Conservation (phyloP, 1,140 invertebrate species). For the Medauroidea extradentata region DNA sequence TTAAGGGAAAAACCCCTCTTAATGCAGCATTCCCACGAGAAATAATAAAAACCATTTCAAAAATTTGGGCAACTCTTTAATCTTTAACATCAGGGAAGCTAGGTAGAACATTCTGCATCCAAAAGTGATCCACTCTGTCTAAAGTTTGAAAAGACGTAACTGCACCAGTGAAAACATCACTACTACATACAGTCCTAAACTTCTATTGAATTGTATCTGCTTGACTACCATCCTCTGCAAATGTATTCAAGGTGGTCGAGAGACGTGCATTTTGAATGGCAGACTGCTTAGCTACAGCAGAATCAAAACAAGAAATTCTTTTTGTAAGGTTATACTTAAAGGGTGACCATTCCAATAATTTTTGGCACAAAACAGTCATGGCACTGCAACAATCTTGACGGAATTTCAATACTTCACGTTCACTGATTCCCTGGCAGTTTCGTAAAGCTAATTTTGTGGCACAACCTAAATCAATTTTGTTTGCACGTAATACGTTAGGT, state of each 20-base stretch:
- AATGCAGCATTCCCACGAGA: constrained; percentile 19
- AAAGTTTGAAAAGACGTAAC: neutral
- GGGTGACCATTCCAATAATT: too few species aligned
- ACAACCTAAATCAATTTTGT: too few species aligned
- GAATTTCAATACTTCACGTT: too few species aligned
- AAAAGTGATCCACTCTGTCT: constrained; percentile 19
- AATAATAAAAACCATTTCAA: constrained; percentile 18
- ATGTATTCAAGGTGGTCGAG: constrained; percentile 10
- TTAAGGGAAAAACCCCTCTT: constrained; percentile 19
- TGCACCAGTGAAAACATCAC: neutral
- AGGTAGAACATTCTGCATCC: constrained; percentile 6
- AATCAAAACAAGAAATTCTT: too few species aligned
- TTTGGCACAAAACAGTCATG: too few species aligned
- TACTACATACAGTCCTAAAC: constrained; percentile 6
- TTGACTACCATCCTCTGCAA: constrained; percentile 10
- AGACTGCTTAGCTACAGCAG: too few species aligned
- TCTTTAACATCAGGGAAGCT: constrained; percentile 1
- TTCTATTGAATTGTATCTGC: constrained; percentile 15
- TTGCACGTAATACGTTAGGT: too few species aligned
- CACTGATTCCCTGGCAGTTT: too few species aligned
- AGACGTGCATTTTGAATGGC: constrained; percentile 3
- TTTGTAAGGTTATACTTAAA: too few species aligned
- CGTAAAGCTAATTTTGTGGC: too few species aligned
- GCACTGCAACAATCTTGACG: too few species aligned
- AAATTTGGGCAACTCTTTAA: constrained; percentile 6